A percentile compares a stretch with the other conserved stretches of the same genome.
phyloP scores from a whole-genome alignment of 2,888 invertebrate species.

The Camptogramma bilineatum region DNA sequence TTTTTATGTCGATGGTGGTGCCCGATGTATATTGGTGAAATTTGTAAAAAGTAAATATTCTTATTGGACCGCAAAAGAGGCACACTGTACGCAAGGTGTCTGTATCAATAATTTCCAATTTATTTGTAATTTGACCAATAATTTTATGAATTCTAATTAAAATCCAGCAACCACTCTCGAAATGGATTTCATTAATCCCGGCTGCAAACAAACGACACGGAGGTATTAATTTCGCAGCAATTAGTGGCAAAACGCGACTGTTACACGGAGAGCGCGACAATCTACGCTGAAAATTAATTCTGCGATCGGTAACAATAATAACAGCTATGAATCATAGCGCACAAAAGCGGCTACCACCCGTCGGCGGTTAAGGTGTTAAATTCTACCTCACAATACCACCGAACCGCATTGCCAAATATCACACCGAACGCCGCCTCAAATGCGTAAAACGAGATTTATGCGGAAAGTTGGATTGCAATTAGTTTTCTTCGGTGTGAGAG shows the following conservation, averaged over 20 bases:
- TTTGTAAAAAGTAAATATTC: neutral
- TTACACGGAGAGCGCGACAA: slow-evolving; percentile 63
- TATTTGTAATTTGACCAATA: slow-evolving; percentile 6
- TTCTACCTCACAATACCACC: slow-evolving; percentile 65
- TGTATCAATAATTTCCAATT: slow-evolving; percentile 20
- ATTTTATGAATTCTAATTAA: slow-evolving; percentile 34
- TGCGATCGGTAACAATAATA: slow-evolving; percentile 76
- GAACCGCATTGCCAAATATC: slow-evolving; percentile 60
- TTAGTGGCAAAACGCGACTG: slow-evolving; percentile 64
- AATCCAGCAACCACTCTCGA: slow-evolving; percentile 34
- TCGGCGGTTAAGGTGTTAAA: slow-evolving; percentile 75
- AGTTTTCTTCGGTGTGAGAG: slow-evolving; percentile 61
- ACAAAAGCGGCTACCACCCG: slow-evolving; percentile 62
- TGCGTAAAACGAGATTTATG: slow-evolving; percentile 70
- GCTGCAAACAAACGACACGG: slow-evolving; percentile 56
- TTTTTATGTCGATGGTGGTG: neutral
- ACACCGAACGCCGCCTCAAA: slow-evolving; percentile 57
- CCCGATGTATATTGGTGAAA: neutral
- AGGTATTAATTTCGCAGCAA: slow-evolving; percentile 66
- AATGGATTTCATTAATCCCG: slow-evolving; percentile 49
- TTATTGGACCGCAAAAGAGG: neutral
- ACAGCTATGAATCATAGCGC: slow-evolving; percentile 74
- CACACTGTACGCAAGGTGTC: neutral
- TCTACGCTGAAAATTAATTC: slow-evolving; percentile 76
- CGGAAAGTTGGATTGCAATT: slow-evolving; percentile 76